phyloP scores from a whole-genome alignment of 2,888 invertebrate species.

The Scrobipalpa atriplicella region DNA sequence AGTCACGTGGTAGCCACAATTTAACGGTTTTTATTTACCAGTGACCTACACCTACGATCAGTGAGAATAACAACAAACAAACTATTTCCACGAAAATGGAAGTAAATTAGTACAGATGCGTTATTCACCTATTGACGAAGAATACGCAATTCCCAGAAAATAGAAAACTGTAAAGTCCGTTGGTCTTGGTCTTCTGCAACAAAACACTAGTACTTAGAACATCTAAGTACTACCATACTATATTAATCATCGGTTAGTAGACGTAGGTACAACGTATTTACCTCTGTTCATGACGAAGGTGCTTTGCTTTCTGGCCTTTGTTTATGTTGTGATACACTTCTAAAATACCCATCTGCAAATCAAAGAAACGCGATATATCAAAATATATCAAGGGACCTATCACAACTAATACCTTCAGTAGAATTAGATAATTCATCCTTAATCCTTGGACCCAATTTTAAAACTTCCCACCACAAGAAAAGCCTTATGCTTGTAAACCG shows the following conservation, averaged over 20 bases:
- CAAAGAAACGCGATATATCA: neutral
- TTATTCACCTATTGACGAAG: constrained; percentile 62
- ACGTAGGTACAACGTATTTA: constrained; percentile 33
- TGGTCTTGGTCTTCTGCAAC: constrained; percentile 59
- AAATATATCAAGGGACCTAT: neutral
- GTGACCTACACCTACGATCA: too few species aligned
- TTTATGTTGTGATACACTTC: constrained; percentile 57
- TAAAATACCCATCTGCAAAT: constrained; percentile 63
- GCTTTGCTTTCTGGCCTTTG: constrained; percentile 43
- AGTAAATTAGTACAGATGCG: constrained; percentile 32
- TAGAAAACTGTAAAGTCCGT: constrained; percentile 66
- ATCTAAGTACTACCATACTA: too few species aligned
- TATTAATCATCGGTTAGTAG: neutral
- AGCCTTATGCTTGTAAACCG: too few species aligned
- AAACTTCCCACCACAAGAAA: too few species aligned
- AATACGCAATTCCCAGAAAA: constrained; percentile 68
- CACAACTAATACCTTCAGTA: too few species aligned
- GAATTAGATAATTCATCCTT: neutral
- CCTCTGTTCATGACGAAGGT: constrained; percentile 50
- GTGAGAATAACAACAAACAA: too few species aligned
- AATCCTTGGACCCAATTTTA: too few species aligned
- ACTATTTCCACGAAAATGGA: too few species aligned
- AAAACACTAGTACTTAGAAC: neutral
- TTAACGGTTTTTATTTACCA: too few species aligned
- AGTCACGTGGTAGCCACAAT: too few species aligned